Base-by-base conservation (phyloP, 1,140 invertebrate species). In the Trachelipus rathkii region DNA sequence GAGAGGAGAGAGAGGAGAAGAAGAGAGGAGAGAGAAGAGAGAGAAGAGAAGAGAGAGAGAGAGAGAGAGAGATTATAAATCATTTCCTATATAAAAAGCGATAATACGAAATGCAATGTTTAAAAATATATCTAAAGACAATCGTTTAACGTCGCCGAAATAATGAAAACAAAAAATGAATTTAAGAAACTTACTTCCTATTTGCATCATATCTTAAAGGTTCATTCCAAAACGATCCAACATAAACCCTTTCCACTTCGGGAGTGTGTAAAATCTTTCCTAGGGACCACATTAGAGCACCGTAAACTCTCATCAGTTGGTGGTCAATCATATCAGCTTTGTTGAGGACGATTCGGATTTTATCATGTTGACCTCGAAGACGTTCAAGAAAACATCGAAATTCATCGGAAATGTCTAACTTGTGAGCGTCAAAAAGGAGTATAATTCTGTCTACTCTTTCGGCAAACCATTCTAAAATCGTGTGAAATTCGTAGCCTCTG, bases 401-500 rank as follows among this genome's bases (percentile, higher is more conserved):
- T 83, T 92, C 91, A 84, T 92, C 91, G 0, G 90, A 91, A 82
- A 92, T 92, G 83, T 92, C 91, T 46, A 92, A 84, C 83, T 92
- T 92, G 83, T 92, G 90, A 33, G 91, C 91, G 84, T 92, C 91
- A 84, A 92, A 92, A 0, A 92, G 84, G 8, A 92, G 84, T 81
- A 92, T 89, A 67, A 92, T 92, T 80, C 90, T 84, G 83, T 92
- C 91, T 2, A 91, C 91, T 74, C 90, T 84, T 82, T 92, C 91
- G 4, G 91, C 90, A 83, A 92, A 91, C 91, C 91, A 92, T 84
- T 92, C 89, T 11, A 92, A 83, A 13, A 92, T 90, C 15, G 88
- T 89, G 45, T 89, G 88, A 83, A 92, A 92, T 82, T 92, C 89
- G 82, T 90, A 90, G 3, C 89, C 89, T 76, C 89, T 83, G 82